Evolutionary conservation across 2,888 invertebrate genomes (phyloP).

Genomic region (Pterostichus madidus): DNA sequence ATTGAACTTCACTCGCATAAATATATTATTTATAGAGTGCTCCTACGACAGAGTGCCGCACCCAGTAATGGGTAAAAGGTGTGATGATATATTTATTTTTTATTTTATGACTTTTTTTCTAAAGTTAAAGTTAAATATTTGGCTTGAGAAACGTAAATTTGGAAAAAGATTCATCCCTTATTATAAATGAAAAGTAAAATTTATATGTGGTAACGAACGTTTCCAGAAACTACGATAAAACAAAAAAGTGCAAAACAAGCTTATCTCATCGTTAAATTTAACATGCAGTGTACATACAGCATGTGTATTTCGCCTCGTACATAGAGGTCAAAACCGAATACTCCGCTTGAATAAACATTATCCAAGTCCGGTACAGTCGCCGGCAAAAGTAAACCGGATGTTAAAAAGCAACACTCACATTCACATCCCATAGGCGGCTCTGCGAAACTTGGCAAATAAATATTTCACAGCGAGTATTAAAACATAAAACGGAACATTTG

Average conservation of each 20-base stretch:
- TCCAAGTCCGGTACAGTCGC: slow-evolving; percentile 54
- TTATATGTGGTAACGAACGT: too few species aligned
- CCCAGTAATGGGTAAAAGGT: too few species aligned
- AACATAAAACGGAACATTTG: slow-evolving; percentile 37
- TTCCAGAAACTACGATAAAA: too few species aligned
- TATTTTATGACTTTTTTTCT: too few species aligned
- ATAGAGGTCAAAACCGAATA: slow-evolving; percentile 38
- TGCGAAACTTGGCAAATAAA: slow-evolving; percentile 33
- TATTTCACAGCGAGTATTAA: slow-evolving; percentile 45
- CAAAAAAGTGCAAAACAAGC: slow-evolving; percentile 12
- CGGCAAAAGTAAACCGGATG: slow-evolving; percentile 43
- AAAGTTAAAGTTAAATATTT: too few species aligned
- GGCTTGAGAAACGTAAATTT: too few species aligned
- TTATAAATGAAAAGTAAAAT: too few species aligned
- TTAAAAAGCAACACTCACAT: slow-evolving; percentile 16
- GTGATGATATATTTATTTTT: too few species aligned
- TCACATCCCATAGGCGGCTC: background rate
- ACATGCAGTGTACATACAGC: slow-evolving; percentile 18
- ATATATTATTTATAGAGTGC: too few species aligned
- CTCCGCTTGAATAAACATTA: slow-evolving; percentile 57
- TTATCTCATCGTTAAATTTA: slow-evolving; percentile 26
- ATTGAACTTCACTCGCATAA: too few species aligned
- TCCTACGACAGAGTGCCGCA: too few species aligned
- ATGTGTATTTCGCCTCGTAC: slow-evolving; percentile 32
- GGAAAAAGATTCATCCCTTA: too few species aligned